Conservation (phyloP, 2,113 vertebrate genomes). For the Protobothrops mucrosquamatus region DNA sequence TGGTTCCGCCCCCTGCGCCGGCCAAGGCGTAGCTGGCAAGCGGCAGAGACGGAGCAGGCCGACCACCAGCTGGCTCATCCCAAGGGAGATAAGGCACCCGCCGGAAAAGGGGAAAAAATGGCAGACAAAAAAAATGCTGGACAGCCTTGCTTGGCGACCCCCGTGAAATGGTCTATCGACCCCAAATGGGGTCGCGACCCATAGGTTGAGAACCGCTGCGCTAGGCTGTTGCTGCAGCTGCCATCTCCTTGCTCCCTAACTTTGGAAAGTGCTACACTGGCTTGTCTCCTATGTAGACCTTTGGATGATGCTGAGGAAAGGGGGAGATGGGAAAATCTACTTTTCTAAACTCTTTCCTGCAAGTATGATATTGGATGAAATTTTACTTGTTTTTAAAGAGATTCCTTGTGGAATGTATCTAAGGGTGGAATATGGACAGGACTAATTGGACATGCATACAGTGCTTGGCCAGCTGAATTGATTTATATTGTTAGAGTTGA, state of each 20-base stretch:
- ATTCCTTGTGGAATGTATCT: background rate
- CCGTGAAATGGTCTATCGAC: too few relatives aligned
- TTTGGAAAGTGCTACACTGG: background rate
- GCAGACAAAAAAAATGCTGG: too few relatives aligned
- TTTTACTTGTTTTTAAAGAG: background rate
- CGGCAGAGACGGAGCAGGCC: too few relatives aligned
- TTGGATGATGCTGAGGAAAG: background rate
- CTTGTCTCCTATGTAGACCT: background rate
- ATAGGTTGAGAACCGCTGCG: too few relatives aligned
- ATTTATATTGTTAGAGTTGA: background rate
- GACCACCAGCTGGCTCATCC: too few relatives aligned
- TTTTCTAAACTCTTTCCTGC: background rate
- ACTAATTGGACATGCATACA: background rate
- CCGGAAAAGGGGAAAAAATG: too few relatives aligned
- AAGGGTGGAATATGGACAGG: background rate
- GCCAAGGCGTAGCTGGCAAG: too few relatives aligned
- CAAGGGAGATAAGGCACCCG: too few relatives aligned
- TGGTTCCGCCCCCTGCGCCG: too few relatives aligned
- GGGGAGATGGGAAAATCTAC: background rate
- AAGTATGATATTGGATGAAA: background rate
- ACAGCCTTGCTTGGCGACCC: too few relatives aligned
- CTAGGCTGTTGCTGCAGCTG: background rate
- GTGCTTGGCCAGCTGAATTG: background rate
- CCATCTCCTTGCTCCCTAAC: background rate
- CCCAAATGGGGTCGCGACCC: too few relatives aligned